Conservation (phyloP, 1,140 invertebrate species). For the Lutraria rhynchaena region DNA sequence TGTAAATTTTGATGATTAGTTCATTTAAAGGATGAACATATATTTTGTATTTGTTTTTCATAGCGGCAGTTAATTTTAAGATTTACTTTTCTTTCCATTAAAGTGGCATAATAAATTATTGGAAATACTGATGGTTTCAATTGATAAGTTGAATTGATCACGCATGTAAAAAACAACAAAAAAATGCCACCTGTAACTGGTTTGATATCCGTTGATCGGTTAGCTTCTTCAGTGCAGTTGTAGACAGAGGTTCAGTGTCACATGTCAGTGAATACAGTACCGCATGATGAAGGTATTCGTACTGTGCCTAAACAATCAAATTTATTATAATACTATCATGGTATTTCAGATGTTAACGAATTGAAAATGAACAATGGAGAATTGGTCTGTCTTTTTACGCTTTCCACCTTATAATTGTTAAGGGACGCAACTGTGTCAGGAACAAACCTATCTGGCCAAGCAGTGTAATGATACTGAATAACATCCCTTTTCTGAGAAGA, state of each 20-base stretch:
- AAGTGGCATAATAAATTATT: too few species aligned
- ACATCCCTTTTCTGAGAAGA: not conserved
- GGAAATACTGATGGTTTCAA: too few species aligned
- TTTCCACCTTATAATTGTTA: conserved; percentile 4
- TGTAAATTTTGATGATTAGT: too few species aligned
- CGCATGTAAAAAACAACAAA: too few species aligned
- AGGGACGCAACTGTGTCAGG: not conserved
- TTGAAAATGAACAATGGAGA: not conserved
- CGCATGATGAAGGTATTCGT: not conserved
- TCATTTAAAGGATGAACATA: too few species aligned
- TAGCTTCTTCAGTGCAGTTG: not conserved
- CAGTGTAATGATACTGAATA: conserved; percentile 20
- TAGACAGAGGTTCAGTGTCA: not conserved
- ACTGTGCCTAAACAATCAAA: not conserved
- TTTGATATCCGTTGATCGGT: too few species aligned
- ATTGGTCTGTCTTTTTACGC: not conserved
- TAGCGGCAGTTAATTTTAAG: too few species aligned
- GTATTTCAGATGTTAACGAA: not conserved
- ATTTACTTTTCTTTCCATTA: too few species aligned
- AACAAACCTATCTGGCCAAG: conserved; percentile 22
- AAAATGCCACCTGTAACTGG: too few species aligned
- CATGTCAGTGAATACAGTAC: not conserved
- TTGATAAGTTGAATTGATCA: too few species aligned
- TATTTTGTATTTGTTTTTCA: too few species aligned
- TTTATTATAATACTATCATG: not conserved